Percentiles rank a stretch among this genome's conserved stretches.
Conservation (phyloP, 2,888 invertebrate genomes). For the Hyppa rectilinea region DNA sequence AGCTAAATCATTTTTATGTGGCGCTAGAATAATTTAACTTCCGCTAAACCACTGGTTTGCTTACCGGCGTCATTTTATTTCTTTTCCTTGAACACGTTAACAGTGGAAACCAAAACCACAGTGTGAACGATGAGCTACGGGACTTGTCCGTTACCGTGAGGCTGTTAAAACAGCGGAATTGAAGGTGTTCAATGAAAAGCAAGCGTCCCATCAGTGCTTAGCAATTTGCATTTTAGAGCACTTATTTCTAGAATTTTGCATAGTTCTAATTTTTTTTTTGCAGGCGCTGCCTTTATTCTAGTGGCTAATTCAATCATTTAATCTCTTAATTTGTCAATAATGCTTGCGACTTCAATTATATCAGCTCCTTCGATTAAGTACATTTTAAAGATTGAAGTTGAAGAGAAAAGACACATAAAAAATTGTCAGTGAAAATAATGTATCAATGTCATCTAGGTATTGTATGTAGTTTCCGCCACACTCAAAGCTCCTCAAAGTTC, state of each 20-base stretch:
- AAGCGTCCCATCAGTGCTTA: too few species aligned
- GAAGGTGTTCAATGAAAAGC: not conserved
- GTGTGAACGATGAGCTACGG: constrained; percentile 73
- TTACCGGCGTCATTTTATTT: constrained; percentile 56
- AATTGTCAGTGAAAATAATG: not conserved
- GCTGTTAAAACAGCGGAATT: constrained; percentile 53
- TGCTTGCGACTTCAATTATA: too few species aligned
- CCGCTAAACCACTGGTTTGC: constrained; percentile 55
- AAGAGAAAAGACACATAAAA: too few species aligned
- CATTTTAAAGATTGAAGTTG: too few species aligned
- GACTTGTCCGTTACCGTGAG: constrained; percentile 62
- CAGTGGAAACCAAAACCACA: constrained; percentile 71
- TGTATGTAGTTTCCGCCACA: constrained; percentile 21
- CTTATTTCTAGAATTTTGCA: not conserved
- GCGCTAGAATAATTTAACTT: constrained; percentile 51
- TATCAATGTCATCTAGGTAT: not conserved
- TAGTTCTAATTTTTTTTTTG: too few species aligned
- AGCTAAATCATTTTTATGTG: constrained; percentile 49
- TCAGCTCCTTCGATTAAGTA: too few species aligned
- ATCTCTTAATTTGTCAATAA: too few species aligned
- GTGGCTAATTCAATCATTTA: too few species aligned
- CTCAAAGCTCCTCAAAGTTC: constrained; percentile 65
- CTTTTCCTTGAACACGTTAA: constrained; percentile 60
- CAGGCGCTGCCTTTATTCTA: too few species aligned
- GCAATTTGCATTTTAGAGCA: too few species aligned